phyloP scores from a whole-genome alignment of 2,797 vertebrate species.

The Kryptolebias ocellatus region DNA sequence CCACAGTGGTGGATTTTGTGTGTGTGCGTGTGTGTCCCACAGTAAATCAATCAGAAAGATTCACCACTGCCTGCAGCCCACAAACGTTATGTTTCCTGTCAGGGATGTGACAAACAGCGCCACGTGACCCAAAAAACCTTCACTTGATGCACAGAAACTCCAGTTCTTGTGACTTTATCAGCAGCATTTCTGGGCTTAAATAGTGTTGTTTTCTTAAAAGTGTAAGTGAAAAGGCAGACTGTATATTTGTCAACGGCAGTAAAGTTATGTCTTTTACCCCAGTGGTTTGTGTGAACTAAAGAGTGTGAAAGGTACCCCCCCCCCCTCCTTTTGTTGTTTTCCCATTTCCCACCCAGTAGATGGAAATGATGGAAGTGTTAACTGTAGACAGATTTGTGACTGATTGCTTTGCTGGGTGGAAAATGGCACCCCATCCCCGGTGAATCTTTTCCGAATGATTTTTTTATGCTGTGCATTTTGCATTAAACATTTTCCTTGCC shows the following conservation, averaged over 20 bases:
- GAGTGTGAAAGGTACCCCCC: slow-evolving; percentile 38
- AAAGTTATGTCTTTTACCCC: neutral
- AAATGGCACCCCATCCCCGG: slow-evolving; percentile 24
- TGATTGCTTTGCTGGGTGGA: slow-evolving; percentile 45
- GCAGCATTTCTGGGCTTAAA: too few species aligned
- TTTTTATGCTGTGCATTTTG: slow-evolving; percentile 57
- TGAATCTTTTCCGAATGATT: slow-evolving; percentile 51
- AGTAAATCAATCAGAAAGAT: slow-evolving; percentile 43
- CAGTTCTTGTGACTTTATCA: too few species aligned
- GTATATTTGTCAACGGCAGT: slow-evolving; percentile 26
- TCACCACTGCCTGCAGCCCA: slow-evolving; percentile 19
- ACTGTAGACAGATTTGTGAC: slow-evolving; percentile 58
- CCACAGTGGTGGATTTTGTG: slow-evolving; percentile 24
- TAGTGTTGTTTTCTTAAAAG: slow-evolving; percentile 6
- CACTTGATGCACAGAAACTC: slow-evolving; percentile 17
- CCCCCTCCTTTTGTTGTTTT: slow-evolving; percentile 14
- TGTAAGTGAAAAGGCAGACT: slow-evolving; percentile 26
- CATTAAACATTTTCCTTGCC: slow-evolving; percentile 49
- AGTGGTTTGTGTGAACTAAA: slow-evolving; percentile 46
- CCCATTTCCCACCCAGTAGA: slow-evolving; percentile 35
- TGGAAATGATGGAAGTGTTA: slow-evolving; percentile 58
- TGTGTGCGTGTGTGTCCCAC: slow-evolving; percentile 18
- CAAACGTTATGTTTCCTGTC: slow-evolving; percentile 57
- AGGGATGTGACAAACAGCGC: slow-evolving; percentile 38
- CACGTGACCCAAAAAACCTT: neutral